Conservation (phyloP, 92 coral and sea anemone species). For the Heliopora coerulea region DNA sequence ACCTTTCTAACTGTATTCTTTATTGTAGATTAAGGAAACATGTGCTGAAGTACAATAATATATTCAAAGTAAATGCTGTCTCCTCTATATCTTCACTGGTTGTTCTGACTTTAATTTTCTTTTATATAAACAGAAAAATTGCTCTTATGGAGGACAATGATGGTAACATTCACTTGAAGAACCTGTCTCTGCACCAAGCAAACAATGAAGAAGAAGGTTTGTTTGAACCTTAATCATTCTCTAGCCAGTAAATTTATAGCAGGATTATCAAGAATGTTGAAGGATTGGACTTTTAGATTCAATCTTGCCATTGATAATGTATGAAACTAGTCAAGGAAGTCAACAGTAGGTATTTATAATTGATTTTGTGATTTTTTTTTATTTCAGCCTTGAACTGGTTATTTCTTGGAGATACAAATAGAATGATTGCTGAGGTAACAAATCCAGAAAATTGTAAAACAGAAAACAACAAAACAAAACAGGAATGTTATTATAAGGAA, state of each 20-base stretch:
- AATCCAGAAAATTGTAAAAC: neutral
- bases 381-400: slow-evolving; percentile 91
- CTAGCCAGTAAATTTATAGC: neutral
- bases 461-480: neutral
- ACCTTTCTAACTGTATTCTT: no score
- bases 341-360: no score
- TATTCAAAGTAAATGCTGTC: slow-evolving; percentile 5
- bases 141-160: slow-evolving; percentile 89
- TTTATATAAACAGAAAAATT: slow-evolving; percentile 61
- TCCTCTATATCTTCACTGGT: neutral
- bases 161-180: slow-evolving; percentile 79
- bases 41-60: no score
- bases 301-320: neutral
- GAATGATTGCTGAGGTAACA: slow-evolving; percentile 97
- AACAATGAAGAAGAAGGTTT: slow-evolving; percentile 92
- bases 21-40: no score
- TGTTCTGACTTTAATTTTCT: neutral
- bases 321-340: neutral
- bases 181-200: slow-evolving; percentile 87
- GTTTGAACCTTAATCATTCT: neutral
- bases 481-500: no score
- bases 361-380: slow-evolving; percentile 6
- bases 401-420: slow-evolving; percentile 96
- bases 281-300: no score
- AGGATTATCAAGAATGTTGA: neutral